Conservation (phyloP, 2,113 vertebrate genomes). For the Dasyurus viverrinus region DNA sequence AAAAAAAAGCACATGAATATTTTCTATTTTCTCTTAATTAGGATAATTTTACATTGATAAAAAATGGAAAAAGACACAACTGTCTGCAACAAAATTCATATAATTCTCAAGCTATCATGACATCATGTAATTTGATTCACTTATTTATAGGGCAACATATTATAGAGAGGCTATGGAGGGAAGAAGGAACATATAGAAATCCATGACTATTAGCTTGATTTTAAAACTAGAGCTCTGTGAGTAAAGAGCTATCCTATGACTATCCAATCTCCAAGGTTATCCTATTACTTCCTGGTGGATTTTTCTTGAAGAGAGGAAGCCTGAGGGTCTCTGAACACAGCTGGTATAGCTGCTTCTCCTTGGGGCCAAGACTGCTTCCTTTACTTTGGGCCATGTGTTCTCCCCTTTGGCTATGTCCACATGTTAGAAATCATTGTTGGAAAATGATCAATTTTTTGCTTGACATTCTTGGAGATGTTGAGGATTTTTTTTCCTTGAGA, state of each 20-base stretch:
- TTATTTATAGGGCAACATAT: background rate
- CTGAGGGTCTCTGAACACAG: background rate
- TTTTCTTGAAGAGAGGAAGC: background rate
- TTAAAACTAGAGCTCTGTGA: background rate
- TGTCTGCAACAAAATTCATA: background rate
- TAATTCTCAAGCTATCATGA: background rate
- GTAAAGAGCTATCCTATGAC: no score
- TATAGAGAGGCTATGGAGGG: background rate
- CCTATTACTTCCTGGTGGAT: background rate
- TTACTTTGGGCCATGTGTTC: conserved; percentile 33
- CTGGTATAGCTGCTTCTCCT: background rate
- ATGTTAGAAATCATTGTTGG: background rate
- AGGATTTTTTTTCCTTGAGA: conserved; percentile 26
- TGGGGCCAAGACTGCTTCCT: conserved; percentile 31
- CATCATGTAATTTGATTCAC: background rate
- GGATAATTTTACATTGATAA: background rate
- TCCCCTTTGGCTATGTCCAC: conserved; percentile 16
- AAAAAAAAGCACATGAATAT: background rate
- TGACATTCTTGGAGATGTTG: background rate
- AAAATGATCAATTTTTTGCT: background rate
- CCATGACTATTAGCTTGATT: background rate
- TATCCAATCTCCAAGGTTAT: background rate
- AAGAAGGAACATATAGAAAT: background rate
- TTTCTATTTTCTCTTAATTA: background rate
- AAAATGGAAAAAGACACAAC: background rate